Base-by-base conservation (phyloP, 2,797 vertebrate species). In the Chrosomus eos region DNA sequence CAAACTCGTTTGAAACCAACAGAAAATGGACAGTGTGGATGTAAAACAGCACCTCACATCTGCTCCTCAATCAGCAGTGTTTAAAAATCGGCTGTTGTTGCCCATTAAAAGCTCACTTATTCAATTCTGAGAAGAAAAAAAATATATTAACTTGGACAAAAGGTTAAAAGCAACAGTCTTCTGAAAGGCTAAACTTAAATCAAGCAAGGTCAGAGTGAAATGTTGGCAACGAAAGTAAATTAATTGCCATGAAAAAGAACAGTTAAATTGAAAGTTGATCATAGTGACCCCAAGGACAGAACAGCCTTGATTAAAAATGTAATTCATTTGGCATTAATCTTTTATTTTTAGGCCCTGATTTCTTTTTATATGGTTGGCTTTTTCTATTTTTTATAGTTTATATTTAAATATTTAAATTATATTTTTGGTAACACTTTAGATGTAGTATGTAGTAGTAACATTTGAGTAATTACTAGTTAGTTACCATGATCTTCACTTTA, bases 181-280 rank as follows among this genome's bases (percentile, higher is more conserved):
- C 31, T 75, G 45, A 40, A 58, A 55, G 51, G 67, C 48, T 7
- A 8, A n/a, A 9, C 33, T 7, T 21, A 40, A 81, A 70, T 58
- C 6, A 81, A 68, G n/a, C 51, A 81, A 71, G 36, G 80, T 81
- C 80, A 71, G 13, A 71, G n/a, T 31, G 18, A 81, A 60, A 60
- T 40, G 51, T 40, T 43, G 13, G 14, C 16, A 36, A 70, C 70
- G 5, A 71, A 81, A 71, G 58, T 70, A 71, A 68, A 68, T 38
- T 0, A 70, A 70, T 31, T 53, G 16, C 8, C 9, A 2, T 21
- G 6, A 75, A 55, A 62, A 48, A 33, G 40, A 66, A 33, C 19
- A n/a, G 62, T 80, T 66, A 45, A 80, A 48, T 36, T 40, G 26
- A 67, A 33, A 80, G 26, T 23, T 67, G 19, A 80, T 51, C 77